Conservation (phyloP, 2,888 invertebrate species). For the Morinoia aosen region DNA sequence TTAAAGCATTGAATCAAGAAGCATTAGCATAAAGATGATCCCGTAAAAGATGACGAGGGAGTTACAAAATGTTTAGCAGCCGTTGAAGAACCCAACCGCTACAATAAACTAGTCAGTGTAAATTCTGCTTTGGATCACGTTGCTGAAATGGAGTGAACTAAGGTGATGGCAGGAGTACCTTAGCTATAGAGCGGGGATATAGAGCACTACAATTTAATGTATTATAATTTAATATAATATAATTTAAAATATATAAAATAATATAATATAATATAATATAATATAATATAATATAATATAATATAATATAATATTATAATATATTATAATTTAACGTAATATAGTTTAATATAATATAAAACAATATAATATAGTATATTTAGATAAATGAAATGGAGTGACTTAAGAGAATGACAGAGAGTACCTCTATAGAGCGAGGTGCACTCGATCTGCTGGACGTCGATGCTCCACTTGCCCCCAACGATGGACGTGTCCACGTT, state of each 20-base stretch:
- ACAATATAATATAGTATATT: neutral
- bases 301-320: slow-evolving; percentile 73
- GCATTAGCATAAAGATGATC: no score
- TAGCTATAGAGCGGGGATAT: slow-evolving; percentile 73
- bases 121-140: neutral
- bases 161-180: neutral
- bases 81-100: neutral
- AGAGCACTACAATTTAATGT: no score
- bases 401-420: neutral
- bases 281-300: no score
- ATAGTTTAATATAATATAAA: neutral
- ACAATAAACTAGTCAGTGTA: neutral
- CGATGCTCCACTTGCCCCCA: slow-evolving; percentile 80
- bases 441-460: slow-evolving; percentile 81
- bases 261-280: no score
- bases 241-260: no score
- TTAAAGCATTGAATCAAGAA: no score
- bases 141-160: neutral
- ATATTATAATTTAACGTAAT: neutral
- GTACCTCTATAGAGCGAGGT: slow-evolving; percentile 73
- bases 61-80: neutral
- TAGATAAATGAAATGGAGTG: neutral
- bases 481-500: slow-evolving; percentile 58
- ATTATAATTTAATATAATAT: no score
- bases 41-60: neutral